phyloP scores from a whole-genome alignment of 2,888 invertebrate species.

The Laspeyria flexula region DNA sequence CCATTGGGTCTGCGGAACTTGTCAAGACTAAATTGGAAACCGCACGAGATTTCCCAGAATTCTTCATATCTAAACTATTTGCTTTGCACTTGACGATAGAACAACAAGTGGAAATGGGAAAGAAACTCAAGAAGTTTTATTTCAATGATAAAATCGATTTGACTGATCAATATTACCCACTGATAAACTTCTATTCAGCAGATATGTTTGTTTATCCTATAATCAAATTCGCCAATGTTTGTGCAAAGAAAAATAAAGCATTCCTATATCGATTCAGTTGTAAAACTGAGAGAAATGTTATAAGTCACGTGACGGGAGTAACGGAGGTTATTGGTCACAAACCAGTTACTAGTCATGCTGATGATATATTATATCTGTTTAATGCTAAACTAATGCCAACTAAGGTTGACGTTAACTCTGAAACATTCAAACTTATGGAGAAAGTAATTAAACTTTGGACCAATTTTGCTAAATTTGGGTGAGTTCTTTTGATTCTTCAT shows the following conservation, averaged over 20 bases:
- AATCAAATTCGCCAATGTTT: constrained; percentile 44
- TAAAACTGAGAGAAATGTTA: constrained; percentile 52
- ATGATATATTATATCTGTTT: constrained; percentile 55
- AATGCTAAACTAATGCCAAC: constrained; percentile 25
- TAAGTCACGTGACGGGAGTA: constrained; percentile 21
- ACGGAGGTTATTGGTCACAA: constrained; percentile 24
- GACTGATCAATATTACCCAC: constrained; percentile 32
- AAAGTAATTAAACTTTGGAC: constrained; percentile 54
- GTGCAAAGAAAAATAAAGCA: constrained; percentile 38
- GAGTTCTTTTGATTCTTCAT: constrained; percentile 15
- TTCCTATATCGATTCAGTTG: constrained; percentile 59
- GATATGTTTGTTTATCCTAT: constrained; percentile 41
- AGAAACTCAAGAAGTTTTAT: constrained; percentile 45
- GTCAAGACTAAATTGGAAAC: constrained; percentile 27
- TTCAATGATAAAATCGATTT: constrained; percentile 30
- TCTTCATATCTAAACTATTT: constrained; percentile 43
- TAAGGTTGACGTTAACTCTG: constrained; percentile 35
- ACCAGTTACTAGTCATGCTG: constrained; percentile 43
- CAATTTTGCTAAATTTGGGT: constrained; percentile 60
- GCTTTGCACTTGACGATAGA: constrained; percentile 23
- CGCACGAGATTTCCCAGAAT: constrained; percentile 39
- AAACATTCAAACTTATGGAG: constrained; percentile 47
- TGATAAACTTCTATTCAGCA: constrained; percentile 40
- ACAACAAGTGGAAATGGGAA: constrained; percentile 48
- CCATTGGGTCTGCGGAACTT: constrained; percentile 18